Conservation (phyloP, 2,888 invertebrate species). For the Dyspetes luteomarginatus region DNA sequence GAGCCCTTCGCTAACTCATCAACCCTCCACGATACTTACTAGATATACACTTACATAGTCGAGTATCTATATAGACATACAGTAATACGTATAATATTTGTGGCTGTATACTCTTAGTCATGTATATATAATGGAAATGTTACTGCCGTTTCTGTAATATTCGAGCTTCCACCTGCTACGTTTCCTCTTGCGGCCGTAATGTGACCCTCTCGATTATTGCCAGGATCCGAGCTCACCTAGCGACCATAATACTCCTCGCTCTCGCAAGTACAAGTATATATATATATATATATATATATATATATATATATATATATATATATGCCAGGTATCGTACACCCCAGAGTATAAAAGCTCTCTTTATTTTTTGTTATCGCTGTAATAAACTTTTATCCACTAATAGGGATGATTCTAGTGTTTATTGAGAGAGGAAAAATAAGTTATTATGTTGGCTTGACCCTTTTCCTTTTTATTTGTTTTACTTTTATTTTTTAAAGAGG, state of each 20-base stretch:
- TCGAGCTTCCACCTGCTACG: constrained; percentile 4
- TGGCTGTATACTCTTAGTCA: not conserved
- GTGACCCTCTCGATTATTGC: constrained; percentile 58
- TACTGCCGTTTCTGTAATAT: not conserved
- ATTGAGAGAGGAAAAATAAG: not conserved
- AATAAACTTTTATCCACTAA: constrained; percentile 51
- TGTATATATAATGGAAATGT: not conserved
- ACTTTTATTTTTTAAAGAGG: not conserved
- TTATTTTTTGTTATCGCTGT: constrained; percentile 38
- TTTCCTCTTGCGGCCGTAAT: constrained; percentile 41
- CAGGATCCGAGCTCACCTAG: constrained; percentile 9
- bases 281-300: not conserved
- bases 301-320: constrained; percentile 26
- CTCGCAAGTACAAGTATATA: constrained; percentile 22
- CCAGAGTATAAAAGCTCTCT: constrained; percentile 7
- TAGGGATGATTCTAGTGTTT: constrained; percentile 20
- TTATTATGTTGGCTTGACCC: too few species aligned
- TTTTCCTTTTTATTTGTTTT: constrained; percentile 19
- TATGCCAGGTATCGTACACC: constrained; percentile 32
- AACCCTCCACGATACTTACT: not conserved
- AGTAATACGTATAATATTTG: not conserved
- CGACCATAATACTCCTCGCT: constrained; percentile 27
- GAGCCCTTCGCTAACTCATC: not conserved
- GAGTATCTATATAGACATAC: not conserved
- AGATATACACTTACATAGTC: not conserved